phyloP scores from a whole-genome alignment of 2,797 vertebrate genomes.

The Lutjanus argentimaculatus region DNA sequence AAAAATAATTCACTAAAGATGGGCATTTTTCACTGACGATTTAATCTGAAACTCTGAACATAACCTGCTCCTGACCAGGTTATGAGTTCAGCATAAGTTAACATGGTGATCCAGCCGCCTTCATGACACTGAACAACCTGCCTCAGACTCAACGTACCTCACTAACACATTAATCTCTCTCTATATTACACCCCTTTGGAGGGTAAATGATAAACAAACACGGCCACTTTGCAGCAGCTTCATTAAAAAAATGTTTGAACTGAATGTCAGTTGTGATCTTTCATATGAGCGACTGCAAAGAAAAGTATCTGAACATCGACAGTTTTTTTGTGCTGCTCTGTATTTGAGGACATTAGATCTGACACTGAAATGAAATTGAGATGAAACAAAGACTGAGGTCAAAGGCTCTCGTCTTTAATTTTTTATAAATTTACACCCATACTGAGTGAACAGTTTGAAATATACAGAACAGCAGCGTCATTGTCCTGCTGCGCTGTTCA shows the following conservation, averaged over 20 bases:
- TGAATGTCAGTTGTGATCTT: background rate
- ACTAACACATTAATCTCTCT: no score
- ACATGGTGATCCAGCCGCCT: no score
- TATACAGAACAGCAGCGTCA: background rate
- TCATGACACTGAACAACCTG: no score
- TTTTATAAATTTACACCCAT: background rate
- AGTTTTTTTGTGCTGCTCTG: background rate
- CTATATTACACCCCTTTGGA: no score
- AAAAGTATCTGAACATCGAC: background rate
- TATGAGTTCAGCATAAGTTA: no score
- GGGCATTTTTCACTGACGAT: no score
- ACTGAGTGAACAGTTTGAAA: background rate
- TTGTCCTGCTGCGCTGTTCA: background rate
- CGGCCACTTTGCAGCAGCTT: background rate
- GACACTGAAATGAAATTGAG: background rate
- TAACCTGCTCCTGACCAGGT: no score
- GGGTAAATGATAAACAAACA: background rate
- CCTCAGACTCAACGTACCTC: no score
- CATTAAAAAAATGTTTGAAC: no score
- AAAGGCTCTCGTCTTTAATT: background rate
- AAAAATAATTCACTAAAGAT: no score
- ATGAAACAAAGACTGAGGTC: background rate
- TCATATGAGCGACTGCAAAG: background rate
- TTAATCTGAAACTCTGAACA: no score
- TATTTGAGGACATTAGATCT: background rate